phyloP scores from a whole-genome alignment of 2,113 vertebrate species.

The Antigone vipio region DNA sequence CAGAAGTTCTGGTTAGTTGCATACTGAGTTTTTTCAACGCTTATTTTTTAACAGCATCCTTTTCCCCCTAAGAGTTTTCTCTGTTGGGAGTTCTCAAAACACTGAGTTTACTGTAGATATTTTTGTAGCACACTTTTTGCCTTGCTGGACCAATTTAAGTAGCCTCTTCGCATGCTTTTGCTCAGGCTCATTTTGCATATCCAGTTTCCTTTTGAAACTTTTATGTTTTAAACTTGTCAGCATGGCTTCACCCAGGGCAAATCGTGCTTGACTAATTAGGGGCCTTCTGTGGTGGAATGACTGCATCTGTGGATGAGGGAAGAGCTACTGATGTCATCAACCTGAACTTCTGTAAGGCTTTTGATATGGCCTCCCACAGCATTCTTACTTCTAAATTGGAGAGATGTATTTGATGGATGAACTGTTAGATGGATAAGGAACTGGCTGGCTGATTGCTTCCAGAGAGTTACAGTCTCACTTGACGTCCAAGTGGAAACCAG shows the following conservation, averaged over 20 bases:
- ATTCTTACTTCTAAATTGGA: background rate
- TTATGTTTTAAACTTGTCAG: background rate
- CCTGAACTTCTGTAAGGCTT: background rate
- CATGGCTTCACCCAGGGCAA: background rate
- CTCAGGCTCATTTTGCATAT: background rate
- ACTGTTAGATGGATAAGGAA: background rate
- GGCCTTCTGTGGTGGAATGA: background rate
- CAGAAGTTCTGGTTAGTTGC: background rate
- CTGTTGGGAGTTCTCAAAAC: background rate
- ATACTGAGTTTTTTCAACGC: background rate
- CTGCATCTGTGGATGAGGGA: background rate
- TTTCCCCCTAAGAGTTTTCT: background rate
- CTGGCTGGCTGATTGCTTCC: background rate
- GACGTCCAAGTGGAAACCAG: background rate
- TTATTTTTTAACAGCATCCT: background rate
- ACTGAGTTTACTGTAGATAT: background rate
- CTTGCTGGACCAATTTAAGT: background rate
- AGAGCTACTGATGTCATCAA: background rate
- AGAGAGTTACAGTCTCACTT: background rate
- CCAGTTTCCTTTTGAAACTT: background rate
- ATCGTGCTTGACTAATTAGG: background rate
- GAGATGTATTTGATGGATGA: background rate
- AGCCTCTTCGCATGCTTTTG: background rate
- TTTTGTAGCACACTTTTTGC: background rate
- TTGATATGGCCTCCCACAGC: background rate